Evolutionary conservation across 2,797 vertebrate genomes (phyloP).

Genomic region (Platalea minor): DNA sequence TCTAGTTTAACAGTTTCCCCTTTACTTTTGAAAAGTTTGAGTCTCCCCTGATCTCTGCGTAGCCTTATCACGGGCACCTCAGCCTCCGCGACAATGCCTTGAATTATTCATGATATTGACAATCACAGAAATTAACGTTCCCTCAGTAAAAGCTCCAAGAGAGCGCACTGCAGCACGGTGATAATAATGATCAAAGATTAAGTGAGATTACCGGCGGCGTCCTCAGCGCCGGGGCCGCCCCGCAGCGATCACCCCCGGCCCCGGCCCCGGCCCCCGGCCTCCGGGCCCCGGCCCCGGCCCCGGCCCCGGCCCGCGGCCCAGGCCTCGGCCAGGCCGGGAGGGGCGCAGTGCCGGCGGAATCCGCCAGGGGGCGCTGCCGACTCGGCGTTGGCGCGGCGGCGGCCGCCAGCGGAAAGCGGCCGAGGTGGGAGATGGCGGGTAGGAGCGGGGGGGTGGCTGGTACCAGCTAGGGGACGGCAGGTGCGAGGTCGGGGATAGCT

Average conservation of each 20-base stretch:
- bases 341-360: not conserved
- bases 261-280: too few species aligned
- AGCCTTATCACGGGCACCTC: not conserved
- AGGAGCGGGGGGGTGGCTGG: not conserved
- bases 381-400: not conserved
- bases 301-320: not conserved
- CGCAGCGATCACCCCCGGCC: too few species aligned
- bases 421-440: too few species aligned
- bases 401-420: accelerated
- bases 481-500: not conserved
- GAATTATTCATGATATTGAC: not conserved
- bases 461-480: accelerated
- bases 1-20: not conserved
- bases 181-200: not conserved
- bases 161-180: not conserved
- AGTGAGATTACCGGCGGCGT: not conserved
- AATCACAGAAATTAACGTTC: not conserved
- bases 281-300: too few species aligned
- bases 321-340: not conserved
- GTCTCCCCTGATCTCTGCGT: not conserved
- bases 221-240: not conserved
- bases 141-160: not conserved
- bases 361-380: constrained; percentile 29
- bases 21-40: not conserved
- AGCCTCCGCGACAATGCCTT: not conserved